Evolutionary conservation across 2,888 invertebrate genomes (phyloP).

Genomic region (Punctoribates punctum): DNA sequence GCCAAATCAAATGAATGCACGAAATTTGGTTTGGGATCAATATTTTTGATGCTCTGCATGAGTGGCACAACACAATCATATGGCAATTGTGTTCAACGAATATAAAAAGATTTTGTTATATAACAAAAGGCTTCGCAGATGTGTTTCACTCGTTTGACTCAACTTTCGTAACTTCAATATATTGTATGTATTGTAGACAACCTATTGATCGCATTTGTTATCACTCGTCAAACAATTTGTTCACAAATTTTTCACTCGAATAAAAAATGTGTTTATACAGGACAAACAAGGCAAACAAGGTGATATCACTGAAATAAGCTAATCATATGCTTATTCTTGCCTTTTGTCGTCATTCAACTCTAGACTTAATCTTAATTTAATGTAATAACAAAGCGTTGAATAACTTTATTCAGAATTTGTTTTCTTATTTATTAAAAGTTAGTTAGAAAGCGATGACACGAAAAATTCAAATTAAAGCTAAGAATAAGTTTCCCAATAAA

Average conservation of each 20-base stretch:
- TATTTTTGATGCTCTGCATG: constrained; percentile 21
- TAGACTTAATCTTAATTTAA: not conserved
- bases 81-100: not conserved
- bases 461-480: not conserved
- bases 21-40: constrained; percentile 22
- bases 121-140: constrained; percentile 28
- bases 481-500: too few species aligned
- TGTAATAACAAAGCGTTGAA: too few species aligned
- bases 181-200: not conserved
- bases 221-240: not conserved
- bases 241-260: constrained; percentile 20
- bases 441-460: not conserved
- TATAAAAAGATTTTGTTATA: constrained; percentile 29
- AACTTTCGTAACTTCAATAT: constrained; percentile 14
- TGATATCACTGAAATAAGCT: not conserved
- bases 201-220: constrained; percentile 7
- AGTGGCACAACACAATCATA: constrained; percentile 19
- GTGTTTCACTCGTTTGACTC: constrained; percentile 27
- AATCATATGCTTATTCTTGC: constrained; percentile 2
- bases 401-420: too few species aligned
- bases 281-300: too few species aligned
- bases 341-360: not conserved
- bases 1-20: constrained; percentile 27
- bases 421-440: constrained; percentile 1
- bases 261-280: not conserved